A percentile compares a stretch with the other conserved stretches of the same genome.
These are phyloP conservation scores for Brachyptera putata DNA, from an alignment of 2,888 invertebrate species.

Conservation along the genomic window DNA sequence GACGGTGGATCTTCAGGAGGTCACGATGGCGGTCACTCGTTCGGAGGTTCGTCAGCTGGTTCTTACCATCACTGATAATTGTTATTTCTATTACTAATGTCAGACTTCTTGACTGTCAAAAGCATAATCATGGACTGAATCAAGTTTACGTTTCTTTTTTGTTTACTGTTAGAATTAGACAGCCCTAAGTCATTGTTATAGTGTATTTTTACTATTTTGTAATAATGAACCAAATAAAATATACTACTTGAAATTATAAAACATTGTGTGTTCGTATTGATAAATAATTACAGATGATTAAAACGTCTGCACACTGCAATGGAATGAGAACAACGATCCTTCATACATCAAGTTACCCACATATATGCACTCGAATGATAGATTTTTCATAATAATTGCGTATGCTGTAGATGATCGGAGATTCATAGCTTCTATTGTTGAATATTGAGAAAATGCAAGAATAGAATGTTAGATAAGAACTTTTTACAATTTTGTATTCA, in stretches of 20 bases:
- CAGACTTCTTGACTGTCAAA: no score
- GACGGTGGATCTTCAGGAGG: background rate
- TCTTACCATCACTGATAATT: conserved; percentile 5
- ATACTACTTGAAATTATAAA: background rate
- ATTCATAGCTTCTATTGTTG: no score
- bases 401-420: no score
- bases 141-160: background rate
- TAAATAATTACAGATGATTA: no score
- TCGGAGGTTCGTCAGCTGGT: background rate
- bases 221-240: conserved; percentile 8
- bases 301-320: no score
- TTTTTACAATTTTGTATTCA: no score
- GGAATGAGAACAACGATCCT: no score
- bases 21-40: background rate
- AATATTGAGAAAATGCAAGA: no score
- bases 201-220: conserved; percentile 6
- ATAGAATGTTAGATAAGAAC: no score
- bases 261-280: background rate
- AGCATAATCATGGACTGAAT: background rate
- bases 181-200: conserved; percentile 16
- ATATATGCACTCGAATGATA: no score
- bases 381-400: no score
- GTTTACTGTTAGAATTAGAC: background rate
- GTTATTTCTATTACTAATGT: background rate
- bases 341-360: no score